Evolutionary conservation across 2,113 vertebrate species (phyloP).

Genomic region (Bagarius yarrelli): DNA sequence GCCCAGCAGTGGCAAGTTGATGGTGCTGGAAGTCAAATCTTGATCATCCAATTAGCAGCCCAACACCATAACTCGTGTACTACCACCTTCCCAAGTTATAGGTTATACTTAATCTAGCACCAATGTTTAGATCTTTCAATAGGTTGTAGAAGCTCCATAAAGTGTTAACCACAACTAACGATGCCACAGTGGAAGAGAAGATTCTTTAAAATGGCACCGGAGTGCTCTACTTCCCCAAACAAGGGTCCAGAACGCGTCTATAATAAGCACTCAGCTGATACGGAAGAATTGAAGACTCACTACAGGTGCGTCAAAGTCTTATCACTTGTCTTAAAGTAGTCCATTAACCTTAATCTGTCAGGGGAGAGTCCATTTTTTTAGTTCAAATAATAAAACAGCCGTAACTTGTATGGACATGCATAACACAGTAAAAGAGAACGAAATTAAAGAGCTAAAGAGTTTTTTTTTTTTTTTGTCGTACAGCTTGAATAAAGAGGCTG

Average conservation of each 20-base stretch:
- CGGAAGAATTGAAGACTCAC: neutral
- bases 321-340: constrained; percentile 12
- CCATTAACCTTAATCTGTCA: constrained; percentile 44
- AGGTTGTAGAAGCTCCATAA: neutral
- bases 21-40: no score
- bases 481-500: constrained; percentile 51
- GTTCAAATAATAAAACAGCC: constrained; percentile 32
- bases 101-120: no score
- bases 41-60: no score
- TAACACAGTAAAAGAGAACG: neutral
- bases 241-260: neutral
- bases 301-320: constrained; percentile 14
- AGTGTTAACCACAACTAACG: neutral
- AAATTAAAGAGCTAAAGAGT: constrained; percentile 17
- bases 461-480: constrained; percentile 36
- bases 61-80: no score
- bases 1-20: no score
- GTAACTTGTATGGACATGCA: constrained; percentile 22
- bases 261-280: neutral
- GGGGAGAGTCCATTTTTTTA: constrained; percentile 28
- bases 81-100: no score
- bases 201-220: neutral
- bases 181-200: no score
- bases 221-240: neutral
- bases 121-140: neutral